Evolutionary conservation across 2,113 vertebrate genomes (phyloP).

Genomic region (Periophthalmodon schlosseri): DNA sequence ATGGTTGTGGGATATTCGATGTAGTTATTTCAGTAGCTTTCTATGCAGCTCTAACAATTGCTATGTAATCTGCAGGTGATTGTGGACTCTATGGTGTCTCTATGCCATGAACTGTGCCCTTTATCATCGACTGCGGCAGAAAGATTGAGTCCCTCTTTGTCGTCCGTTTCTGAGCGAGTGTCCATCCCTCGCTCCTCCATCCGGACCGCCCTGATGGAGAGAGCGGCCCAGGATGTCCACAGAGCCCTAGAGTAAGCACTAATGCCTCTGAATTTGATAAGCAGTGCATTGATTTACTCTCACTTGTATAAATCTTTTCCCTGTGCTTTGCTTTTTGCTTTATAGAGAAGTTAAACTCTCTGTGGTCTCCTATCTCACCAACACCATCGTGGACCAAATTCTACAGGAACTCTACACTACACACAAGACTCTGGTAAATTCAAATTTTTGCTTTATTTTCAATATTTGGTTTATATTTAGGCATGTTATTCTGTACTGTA

Average conservation of each 20-base stretch:
- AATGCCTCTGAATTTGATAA: slow-evolving; percentile 45
- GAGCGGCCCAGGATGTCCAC: slow-evolving; percentile 86
- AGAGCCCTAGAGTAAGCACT: slow-evolving; percentile 79
- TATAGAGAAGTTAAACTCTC: slow-evolving; percentile 88
- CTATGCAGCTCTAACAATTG: neutral
- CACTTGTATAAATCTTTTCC: slow-evolving; percentile 33
- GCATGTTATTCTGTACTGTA: no score
- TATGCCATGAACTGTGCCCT: slow-evolving; percentile 87
- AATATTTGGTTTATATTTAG: neutral
- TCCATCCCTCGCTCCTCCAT: slow-evolving; percentile 87
- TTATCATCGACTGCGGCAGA: slow-evolving; percentile 82
- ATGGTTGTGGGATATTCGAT: neutral
- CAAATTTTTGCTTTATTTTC: neutral
- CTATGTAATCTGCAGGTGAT: slow-evolving; percentile 78
- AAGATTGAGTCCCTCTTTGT: slow-evolving; percentile 82
- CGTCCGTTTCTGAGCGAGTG: slow-evolving; percentile 84
- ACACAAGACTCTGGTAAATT: slow-evolving; percentile 85
- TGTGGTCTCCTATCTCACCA: slow-evolving; percentile 89
- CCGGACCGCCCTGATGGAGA: slow-evolving; percentile 79
- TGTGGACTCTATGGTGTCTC: slow-evolving; percentile 88
- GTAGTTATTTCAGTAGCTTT: neutral
- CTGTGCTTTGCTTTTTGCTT: slow-evolving; percentile 24
- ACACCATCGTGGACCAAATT: slow-evolving; percentile 89
- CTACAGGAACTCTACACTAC: slow-evolving; percentile 86
- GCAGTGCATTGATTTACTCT: slow-evolving; percentile 47